Evolutionary conservation across 2,888 invertebrate genomes (phyloP).

Genomic region (Aromia moschata): DNA sequence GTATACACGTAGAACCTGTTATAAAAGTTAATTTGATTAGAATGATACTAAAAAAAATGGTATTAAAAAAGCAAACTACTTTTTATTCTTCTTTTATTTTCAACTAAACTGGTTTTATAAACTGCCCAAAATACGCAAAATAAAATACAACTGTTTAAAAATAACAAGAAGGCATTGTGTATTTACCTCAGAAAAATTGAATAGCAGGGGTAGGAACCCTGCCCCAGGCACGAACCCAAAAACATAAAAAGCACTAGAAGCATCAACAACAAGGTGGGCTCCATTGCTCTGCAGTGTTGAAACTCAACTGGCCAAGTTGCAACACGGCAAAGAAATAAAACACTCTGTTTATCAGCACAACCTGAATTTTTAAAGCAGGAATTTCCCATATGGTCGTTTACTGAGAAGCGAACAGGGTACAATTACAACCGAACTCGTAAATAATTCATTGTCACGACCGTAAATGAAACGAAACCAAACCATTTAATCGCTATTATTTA

Average conservation of each 20-base stretch:
- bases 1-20: no score
- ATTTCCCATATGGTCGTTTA: constrained; percentile 13
- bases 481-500: neutral
- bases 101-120: no score
- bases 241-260: constrained; percentile 32
- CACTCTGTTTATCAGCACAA: constrained; percentile 5
- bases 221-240: constrained; percentile 31
- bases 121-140: no score
- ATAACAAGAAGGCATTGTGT: constrained; percentile 32
- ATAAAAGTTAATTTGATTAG: no score
- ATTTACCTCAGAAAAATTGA: constrained; percentile 35
- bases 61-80: no score
- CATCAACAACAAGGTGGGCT: constrained; percentile 12
- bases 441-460: neutral
- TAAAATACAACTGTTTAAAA: no score
- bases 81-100: no score
- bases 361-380: neutral
- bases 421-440: neutral
- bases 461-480: neutral
- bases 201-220: constrained; percentile 30
- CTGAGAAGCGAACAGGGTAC: neutral
- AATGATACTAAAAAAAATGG: no score
- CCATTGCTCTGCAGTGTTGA: neutral
- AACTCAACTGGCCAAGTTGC: neutral
- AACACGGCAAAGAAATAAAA: neutral